These are phyloP conservation scores for Drosophila nr. medialis DNA, from an alignment of 2,888 invertebrate genomes.

Conservation along the genomic window DNA sequence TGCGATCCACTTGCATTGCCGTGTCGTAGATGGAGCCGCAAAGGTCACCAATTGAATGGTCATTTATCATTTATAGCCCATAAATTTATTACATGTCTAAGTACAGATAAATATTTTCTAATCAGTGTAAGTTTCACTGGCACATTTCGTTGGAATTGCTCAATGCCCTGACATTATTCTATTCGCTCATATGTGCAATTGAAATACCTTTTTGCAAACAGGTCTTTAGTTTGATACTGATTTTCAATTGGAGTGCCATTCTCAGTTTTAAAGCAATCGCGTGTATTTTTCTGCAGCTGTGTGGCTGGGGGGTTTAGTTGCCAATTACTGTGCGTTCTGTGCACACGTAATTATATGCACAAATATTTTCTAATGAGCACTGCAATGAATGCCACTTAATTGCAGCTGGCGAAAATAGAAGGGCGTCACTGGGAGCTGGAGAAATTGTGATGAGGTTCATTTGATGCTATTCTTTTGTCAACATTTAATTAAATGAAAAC, in stretches of 20 bases:
- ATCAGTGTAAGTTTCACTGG: slow-evolving; percentile 35
- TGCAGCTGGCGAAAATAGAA: slow-evolving; percentile 22
- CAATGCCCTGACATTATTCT: slow-evolving; percentile 61
- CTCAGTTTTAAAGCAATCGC: slow-evolving; percentile 24
- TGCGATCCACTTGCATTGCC: slow-evolving; percentile 15
- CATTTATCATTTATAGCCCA: slow-evolving; percentile 15
- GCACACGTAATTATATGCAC: slow-evolving; percentile 69
- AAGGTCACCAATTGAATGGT: slow-evolving; percentile 30
- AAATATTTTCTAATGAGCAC: slow-evolving; percentile 75
- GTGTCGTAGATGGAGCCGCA: slow-evolving; percentile 35
- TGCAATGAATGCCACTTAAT: slow-evolving; percentile 71
- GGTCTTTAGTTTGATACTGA: slow-evolving; percentile 19
- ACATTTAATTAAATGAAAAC: slow-evolving; percentile 33
- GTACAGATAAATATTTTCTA: background rate
- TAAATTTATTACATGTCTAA: background rate
- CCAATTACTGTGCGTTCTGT: slow-evolving; percentile 23
- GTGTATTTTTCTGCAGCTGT: slow-evolving; percentile 12
- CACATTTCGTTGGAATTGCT: slow-evolving; percentile 32
- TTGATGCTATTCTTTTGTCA: background rate
- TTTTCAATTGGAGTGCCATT: slow-evolving; percentile 39
- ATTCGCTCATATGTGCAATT: slow-evolving; percentile 52
- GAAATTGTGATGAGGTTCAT: slow-evolving; percentile 24
- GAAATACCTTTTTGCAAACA: slow-evolving; percentile 64
- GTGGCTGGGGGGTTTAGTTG: background rate
- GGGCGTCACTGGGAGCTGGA: background rate